Evolutionary conservation across 2,113 vertebrate species (phyloP).

Genomic region (Toxotes jaculatrix): DNA sequence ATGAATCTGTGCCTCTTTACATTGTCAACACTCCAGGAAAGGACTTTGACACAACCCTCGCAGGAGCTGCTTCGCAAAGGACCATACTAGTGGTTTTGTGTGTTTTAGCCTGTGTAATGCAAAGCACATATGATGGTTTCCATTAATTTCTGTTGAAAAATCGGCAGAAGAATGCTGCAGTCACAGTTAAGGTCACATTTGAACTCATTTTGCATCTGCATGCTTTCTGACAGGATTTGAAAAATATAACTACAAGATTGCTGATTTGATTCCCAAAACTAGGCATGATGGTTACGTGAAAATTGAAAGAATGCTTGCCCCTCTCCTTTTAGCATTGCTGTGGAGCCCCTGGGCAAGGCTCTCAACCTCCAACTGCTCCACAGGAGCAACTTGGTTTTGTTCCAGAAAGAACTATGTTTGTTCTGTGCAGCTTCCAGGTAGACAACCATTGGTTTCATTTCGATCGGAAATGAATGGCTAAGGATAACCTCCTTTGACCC

Average conservation of each 20-base stretch:
- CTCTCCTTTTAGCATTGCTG: background rate
- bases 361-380: background rate
- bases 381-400: background rate
- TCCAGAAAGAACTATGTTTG: slow-evolving; percentile 2
- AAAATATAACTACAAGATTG: background rate
- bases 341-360: background rate
- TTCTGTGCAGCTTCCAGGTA: background rate
- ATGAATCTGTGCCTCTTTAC: slow-evolving; percentile 45
- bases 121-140: background rate
- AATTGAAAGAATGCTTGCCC: background rate
- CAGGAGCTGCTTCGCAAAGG: background rate
- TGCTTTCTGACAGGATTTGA: background rate
- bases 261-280: background rate
- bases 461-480: background rate
- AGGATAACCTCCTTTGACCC: background rate
- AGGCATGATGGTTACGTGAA: background rate
- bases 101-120: background rate
- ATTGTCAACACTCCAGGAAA: slow-evolving; percentile 38
- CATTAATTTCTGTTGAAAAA: background rate
- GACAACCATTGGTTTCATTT: background rate
- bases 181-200: background rate
- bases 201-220: background rate
- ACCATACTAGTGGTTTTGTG: background rate
- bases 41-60: background rate
- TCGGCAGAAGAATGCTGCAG: background rate